phyloP scores from a whole-genome alignment of 1,140 invertebrate genomes.

The Drosophila orosa region DNA sequence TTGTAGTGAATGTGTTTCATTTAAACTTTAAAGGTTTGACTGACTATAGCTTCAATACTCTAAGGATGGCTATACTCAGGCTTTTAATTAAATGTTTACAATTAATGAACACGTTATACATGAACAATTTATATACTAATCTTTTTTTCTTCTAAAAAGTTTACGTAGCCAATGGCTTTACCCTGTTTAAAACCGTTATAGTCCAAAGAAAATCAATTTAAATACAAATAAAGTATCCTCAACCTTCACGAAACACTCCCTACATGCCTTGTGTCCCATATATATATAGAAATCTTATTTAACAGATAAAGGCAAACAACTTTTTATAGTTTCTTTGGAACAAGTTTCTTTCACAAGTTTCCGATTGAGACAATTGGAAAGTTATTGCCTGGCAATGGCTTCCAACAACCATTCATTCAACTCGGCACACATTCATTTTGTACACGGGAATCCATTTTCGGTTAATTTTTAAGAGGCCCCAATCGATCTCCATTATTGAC shows the following conservation, averaged over 20 bases:
- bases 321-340: constrained; percentile 20
- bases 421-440: constrained; percentile 11
- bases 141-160: neutral
- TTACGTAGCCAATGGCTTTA: neutral
- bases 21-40: neutral
- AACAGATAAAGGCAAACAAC: constrained; percentile 5
- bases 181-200: neutral
- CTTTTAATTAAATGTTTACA: neutral
- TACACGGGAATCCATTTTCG: constrained; percentile 59
- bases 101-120: neutral
- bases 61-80: neutral
- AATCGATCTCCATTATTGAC: constrained; percentile 81
- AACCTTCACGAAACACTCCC: neutral
- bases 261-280: neutral
- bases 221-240: neutral
- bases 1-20: neutral
- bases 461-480: constrained; percentile 61
- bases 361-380: constrained; percentile 25
- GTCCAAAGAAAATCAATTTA: neutral
- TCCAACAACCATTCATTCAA: constrained; percentile 20
- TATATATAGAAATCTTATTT: constrained; percentile 17
- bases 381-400: constrained; percentile 28
- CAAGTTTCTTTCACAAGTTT: constrained; percentile 18
- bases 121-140: neutral
- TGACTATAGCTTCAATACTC: too few species aligned